Evolutionary conservation across 1,140 invertebrate species (phyloP).

Genomic region (Ceratosolen solmsi): DNA sequence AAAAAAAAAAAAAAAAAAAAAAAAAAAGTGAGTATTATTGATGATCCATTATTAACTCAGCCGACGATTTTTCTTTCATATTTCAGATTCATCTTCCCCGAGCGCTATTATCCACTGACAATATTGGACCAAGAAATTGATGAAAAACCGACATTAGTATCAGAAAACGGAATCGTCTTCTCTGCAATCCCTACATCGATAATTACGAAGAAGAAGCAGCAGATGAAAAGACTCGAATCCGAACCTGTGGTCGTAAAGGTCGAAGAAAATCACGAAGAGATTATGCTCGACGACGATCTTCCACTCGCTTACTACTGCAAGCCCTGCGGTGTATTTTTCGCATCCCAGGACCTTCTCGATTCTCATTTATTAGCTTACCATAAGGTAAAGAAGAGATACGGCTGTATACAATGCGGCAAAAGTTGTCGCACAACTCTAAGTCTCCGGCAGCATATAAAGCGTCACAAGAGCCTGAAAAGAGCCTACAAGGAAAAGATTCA

Average conservation of each 20-base stretch:
- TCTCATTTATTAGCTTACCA: conserved; percentile 61
- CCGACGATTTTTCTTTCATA: conserved; percentile 64
- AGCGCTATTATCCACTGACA: conserved; percentile 62
- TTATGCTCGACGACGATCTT: conserved; percentile 55
- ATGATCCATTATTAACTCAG: conserved; percentile 59
- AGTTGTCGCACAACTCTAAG: conserved; percentile 62
- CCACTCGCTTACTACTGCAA: conserved; percentile 64
- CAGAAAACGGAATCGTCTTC: neutral
- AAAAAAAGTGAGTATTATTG: conserved; percentile 31
- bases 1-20: neutral
- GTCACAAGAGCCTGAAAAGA: conserved; percentile 54
- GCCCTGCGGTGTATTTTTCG: conserved; percentile 62
- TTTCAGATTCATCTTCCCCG: conserved; percentile 68
- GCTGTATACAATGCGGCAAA: conserved; percentile 64
- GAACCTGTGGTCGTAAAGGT: conserved; percentile 22
- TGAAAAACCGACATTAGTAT: neutral
- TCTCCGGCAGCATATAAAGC: conserved; percentile 66
- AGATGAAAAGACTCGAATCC: conserved; percentile 36
- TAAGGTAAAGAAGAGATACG: conserved; percentile 62
- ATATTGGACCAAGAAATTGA: conserved; percentile 64
- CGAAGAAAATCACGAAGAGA: conserved; percentile 47
- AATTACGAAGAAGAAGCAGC: conserved; percentile 43
- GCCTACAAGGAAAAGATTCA: conserved; percentile 27
- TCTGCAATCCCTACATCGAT: neutral
- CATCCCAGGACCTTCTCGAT: conserved; percentile 59